phyloP scores from a whole-genome alignment of 2,888 invertebrate species.

The Epinotia ramella region DNA sequence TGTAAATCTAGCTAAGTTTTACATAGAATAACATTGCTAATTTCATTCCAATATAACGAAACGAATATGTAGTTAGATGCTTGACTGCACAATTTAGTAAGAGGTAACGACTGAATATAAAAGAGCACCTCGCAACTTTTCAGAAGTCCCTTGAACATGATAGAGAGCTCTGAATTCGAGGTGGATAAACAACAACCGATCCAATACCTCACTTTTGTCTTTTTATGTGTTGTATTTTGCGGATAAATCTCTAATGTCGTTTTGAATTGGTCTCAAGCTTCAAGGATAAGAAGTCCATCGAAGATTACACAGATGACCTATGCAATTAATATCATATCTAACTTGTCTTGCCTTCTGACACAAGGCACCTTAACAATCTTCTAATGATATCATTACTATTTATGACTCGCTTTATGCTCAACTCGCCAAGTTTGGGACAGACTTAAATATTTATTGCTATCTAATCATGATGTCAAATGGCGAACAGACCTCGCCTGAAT shows the following conservation, averaged over 20 bases:
- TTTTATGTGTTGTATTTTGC: too few relatives aligned
- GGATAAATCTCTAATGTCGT: too few relatives aligned
- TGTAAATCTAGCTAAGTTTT: background rate
- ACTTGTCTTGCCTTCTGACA: constrained; percentile 10
- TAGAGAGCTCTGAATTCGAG: too few relatives aligned
- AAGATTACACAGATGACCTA: constrained; percentile 17
- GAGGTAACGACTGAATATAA: too few relatives aligned
- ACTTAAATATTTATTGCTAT: constrained; percentile 16
- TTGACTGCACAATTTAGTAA: too few relatives aligned
- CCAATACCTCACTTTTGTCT: background rate
- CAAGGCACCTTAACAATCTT: constrained; percentile 14
- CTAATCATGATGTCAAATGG: constrained; percentile 22
- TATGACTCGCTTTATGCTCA: constrained; percentile 4
- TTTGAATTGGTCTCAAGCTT: background rate
- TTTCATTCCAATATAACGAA: too few relatives aligned
- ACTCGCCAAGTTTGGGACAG: constrained; percentile 3
- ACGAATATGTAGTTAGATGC: too few relatives aligned
- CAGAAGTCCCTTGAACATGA: too few relatives aligned
- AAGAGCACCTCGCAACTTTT: too few relatives aligned
- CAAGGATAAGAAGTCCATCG: background rate
- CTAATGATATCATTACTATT: constrained; percentile 25
- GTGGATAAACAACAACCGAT: background rate
- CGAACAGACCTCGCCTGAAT: constrained; percentile 29
- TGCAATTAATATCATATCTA: constrained; percentile 17
- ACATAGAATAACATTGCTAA: background rate